Percentiles rank a stretch among this genome's conserved stretches.
These are phyloP conservation scores for Lophochroa leadbeateri DNA, from an alignment of 2,113 vertebrate genomes.

Conservation along the genomic window DNA sequence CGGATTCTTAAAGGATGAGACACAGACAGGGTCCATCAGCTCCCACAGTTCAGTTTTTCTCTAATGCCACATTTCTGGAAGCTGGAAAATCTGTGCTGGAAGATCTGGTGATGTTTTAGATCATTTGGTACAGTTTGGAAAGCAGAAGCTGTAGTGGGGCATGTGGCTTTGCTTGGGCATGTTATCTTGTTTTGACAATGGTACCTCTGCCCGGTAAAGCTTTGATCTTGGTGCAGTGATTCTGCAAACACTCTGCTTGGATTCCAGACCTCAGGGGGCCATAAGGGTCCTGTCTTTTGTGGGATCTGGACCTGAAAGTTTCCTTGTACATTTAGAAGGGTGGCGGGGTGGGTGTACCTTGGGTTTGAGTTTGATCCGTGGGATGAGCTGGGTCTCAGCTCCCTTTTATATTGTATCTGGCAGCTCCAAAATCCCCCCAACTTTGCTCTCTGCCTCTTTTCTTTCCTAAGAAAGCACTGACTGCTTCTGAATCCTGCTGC, in stretches of 20 bases:
- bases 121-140: not conserved
- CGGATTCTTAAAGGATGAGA: accelerated
- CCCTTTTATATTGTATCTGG: accelerated
- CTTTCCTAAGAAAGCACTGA: not conserved
- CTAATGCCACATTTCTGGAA: not conserved
- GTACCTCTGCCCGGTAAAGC: not conserved
- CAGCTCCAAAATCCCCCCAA: not conserved
- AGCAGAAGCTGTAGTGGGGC: not conserved
- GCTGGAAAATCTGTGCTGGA: not conserved
- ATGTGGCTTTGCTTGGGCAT: not conserved
- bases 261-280: not conserved
- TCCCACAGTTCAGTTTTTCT: not conserved
- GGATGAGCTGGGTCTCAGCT: not conserved
- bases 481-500: conserved; percentile 1
- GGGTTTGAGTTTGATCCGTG: not conserved
- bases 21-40: accelerated
- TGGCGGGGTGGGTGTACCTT: not conserved
- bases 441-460: not conserved
- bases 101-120: not conserved
- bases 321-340: accelerated
- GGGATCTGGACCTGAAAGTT: not conserved
- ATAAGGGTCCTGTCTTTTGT: not conserved
- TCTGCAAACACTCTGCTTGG: not conserved
- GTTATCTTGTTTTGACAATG: not conserved
- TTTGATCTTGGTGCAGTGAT: accelerated